A percentile compares a stretch with the other conserved stretches of the same genome.
Evolutionary conservation across 2,113 vertebrate species (phyloP).

Genomic region (Prionailurus viverrinus): DNA sequence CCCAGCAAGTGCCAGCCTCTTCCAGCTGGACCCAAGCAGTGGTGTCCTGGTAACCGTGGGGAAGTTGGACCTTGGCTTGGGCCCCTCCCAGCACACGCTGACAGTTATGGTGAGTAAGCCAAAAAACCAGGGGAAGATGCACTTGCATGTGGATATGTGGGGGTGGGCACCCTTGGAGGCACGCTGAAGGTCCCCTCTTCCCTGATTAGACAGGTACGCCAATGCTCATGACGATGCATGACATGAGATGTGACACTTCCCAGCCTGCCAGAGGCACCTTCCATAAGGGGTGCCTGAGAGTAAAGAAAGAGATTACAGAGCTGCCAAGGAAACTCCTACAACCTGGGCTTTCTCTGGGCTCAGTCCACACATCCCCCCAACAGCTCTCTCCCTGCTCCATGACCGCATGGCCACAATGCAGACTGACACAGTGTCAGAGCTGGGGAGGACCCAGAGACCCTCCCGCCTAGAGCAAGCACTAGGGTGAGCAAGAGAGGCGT

Average conservation of each 20-base stretch:
- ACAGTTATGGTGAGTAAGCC: slow-evolving; percentile 93
- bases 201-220: background rate
- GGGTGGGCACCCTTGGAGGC: background rate
- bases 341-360: background rate
- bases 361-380: background rate
- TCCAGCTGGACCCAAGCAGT: slow-evolving; percentile 94
- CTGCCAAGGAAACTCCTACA: background rate
- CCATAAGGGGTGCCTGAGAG: background rate
- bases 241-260: background rate
- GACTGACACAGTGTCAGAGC: background rate
- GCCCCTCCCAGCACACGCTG: slow-evolving; percentile 90
- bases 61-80: slow-evolving; percentile 90
- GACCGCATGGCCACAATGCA: background rate
- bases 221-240: background rate
- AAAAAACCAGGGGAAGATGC: background rate
- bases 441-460: background rate
- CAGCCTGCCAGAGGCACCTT: background rate
- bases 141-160: too few species aligned
- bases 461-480: background rate
- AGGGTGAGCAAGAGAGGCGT: background rate
- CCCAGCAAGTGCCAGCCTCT: slow-evolving; percentile 90
- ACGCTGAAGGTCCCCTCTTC: background rate
- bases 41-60: slow-evolving; percentile 92
- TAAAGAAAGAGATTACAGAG: background rate
- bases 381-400: background rate